Percentiles rank a stretch among this genome's conserved stretches.
These are phyloP conservation scores for Plagodis dolabraria DNA, from an alignment of 2,888 invertebrate species.

Conservation along the genomic window DNA sequence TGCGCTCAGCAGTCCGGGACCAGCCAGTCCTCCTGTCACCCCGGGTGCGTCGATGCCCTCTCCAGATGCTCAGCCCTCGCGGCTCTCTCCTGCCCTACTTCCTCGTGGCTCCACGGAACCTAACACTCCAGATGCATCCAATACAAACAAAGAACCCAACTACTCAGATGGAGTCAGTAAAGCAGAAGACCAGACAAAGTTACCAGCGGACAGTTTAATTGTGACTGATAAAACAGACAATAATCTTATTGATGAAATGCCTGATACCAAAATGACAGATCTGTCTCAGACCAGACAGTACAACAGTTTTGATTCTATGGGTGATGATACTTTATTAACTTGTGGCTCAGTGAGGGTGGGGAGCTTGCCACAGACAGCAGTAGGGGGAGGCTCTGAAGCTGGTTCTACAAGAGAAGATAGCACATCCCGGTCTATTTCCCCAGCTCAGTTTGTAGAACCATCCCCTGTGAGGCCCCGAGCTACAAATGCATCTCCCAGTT, in stretches of 20 bases:
- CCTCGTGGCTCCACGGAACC: constrained; percentile 64
- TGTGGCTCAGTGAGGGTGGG: constrained; percentile 76
- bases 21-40: constrained; percentile 77
- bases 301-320: constrained; percentile 80
- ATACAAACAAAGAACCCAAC: constrained; percentile 70
- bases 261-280: constrained; percentile 82
- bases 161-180: constrained; percentile 68
- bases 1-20: constrained; percentile 83
- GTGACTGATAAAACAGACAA: constrained; percentile 79
- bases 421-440: constrained; percentile 75
- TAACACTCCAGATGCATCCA: constrained; percentile 60
- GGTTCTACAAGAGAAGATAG: constrained; percentile 72
- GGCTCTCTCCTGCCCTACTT: constrained; percentile 56
- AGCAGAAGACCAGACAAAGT: constrained; percentile 69
- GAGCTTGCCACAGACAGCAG: constrained; percentile 69
- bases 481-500: constrained; percentile 74
- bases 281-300: constrained; percentile 79
- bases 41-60: constrained; percentile 70
- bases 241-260: constrained; percentile 79
- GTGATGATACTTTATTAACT: constrained; percentile 74
- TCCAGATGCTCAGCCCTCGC: constrained; percentile 56
- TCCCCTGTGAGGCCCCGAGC: constrained; percentile 69
- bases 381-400: constrained; percentile 62
- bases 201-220: constrained; percentile 76
- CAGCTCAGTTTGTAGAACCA: constrained; percentile 78